Base-by-base conservation (phyloP, 2,888 invertebrate species). In the Lepidochrysops patricia region DNA sequence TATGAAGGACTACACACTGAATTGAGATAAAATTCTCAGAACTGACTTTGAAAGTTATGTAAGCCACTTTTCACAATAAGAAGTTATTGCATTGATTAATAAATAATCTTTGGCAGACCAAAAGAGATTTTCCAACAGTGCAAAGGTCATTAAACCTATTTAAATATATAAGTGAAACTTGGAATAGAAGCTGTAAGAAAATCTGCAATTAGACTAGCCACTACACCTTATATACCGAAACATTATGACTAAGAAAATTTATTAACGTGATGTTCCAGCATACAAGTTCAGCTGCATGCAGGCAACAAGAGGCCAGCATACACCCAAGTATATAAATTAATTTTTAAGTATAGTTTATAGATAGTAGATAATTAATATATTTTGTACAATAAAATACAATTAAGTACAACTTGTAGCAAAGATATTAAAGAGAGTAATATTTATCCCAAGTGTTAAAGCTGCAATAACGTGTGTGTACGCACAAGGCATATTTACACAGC, bases 401-500 rank as follows among this genome's bases (percentile, higher is more conserved):
- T 91, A 91, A 92, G 91, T 91, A 92, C 91, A 92, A 91, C 90
- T 92, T 90, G 91, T 91, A 91, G 91, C 91, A 91, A 91, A 91
- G 90, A 91, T 90, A 90, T 91, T 87, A 89, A 89, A 89, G 89
- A 90, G 89, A 89, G 83, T 89, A 88, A 88, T 88, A 88, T 85
- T 84, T 84, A 85, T 85, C 80, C 84, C 82, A 84, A 84, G 86
- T 87, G 88, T 88, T 85, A 84, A 88, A 89, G 88, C 88, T 85
- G 88, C 86, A 83, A 81, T 77, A 80, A 80, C 83, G 84, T 89
- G 88, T 89, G 89, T 89, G 87, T 87, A 87, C 85, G 87, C 88
- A 81, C 85, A 66, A 80, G 86, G 88, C 87, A 87, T 88, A 89
- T 89, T 85, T 89, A 89, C 89, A 88, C 83, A 82, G 84, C 86